phyloP scores from a whole-genome alignment of 1,140 invertebrate species.

The Sarcophaga peregrina region DNA sequence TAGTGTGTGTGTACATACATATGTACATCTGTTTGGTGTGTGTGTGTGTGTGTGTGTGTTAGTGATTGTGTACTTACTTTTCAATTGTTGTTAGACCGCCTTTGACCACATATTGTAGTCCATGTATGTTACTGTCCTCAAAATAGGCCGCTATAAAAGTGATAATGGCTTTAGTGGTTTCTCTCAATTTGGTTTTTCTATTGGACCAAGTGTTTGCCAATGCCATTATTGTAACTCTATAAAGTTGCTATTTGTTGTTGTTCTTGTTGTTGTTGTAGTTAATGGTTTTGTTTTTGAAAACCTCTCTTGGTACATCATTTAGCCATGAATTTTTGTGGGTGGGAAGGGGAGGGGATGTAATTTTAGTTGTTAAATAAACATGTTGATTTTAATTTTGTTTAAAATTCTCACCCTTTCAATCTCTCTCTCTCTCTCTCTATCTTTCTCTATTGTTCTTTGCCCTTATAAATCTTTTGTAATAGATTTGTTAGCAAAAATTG shows the following conservation, averaged over 20 bases:
- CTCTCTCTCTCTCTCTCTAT: no score
- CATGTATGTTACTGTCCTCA: constrained; percentile 55
- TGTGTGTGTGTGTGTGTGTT: not conserved
- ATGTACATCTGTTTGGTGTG: not conserved
- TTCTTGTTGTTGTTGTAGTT: not conserved
- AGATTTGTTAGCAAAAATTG: constrained; percentile 23
- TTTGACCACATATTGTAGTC: constrained; percentile 54
- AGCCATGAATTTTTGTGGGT: not conserved
- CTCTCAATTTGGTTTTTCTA: constrained; percentile 23
- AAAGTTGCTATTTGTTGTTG: not conserved
- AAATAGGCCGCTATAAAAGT: constrained; percentile 38
- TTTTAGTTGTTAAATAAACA: not conserved
- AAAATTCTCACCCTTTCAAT: not conserved
- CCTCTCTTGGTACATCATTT: not conserved
- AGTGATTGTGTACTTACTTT: constrained; percentile 46
- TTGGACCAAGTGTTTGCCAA: no score
- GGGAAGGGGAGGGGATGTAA: not conserved
- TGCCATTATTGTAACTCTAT: not conserved
- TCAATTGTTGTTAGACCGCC: constrained; percentile 52
- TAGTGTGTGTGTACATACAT: no score
- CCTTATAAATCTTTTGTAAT: constrained; percentile 7
- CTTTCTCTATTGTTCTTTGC: not conserved
- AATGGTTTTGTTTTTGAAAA: constrained; percentile 6
- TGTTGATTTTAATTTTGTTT: constrained; percentile 1
- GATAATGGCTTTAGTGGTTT: constrained; percentile 40